phyloP scores from a whole-genome alignment of 2,113 vertebrate species.

The Henicopernis longicauda region DNA sequence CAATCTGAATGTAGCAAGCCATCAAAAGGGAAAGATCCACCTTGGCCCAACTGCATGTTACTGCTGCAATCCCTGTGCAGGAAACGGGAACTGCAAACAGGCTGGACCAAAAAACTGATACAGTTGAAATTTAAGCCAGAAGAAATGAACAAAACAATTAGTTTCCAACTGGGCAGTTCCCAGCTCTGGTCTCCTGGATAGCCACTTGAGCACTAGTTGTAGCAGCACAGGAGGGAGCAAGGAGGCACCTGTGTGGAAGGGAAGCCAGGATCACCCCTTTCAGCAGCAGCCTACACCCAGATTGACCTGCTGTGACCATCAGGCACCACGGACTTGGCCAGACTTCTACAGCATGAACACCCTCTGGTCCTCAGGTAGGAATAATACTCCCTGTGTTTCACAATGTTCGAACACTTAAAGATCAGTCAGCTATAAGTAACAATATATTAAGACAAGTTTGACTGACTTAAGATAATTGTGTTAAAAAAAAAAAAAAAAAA shows the following conservation, averaged over 20 bases:
- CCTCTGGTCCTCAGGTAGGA: background rate
- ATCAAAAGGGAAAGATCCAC: background rate
- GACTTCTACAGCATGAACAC: background rate
- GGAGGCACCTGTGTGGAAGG: background rate
- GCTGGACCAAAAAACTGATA: background rate
- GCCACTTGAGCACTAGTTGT: background rate
- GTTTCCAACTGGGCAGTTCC: background rate
- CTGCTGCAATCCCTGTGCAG: background rate
- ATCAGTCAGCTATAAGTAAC: background rate
- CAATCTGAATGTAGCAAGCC: background rate
- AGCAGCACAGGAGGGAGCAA: background rate
- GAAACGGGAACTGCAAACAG: background rate
- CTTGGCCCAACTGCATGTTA: background rate
- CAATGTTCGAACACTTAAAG: background rate
- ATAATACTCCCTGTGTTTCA: background rate
- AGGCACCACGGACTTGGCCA: background rate
- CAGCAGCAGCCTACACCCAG: background rate
- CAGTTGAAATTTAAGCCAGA: background rate
- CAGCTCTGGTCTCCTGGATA: background rate
- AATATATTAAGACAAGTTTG: background rate
- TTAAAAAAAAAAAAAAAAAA: background rate
- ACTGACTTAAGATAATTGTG: background rate
- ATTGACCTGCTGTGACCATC: fast-evolving
- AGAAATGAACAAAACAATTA: background rate
- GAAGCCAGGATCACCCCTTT: background rate